phyloP scores from a whole-genome alignment of 2,113 vertebrate species.

The Axis porcinus region DNA sequence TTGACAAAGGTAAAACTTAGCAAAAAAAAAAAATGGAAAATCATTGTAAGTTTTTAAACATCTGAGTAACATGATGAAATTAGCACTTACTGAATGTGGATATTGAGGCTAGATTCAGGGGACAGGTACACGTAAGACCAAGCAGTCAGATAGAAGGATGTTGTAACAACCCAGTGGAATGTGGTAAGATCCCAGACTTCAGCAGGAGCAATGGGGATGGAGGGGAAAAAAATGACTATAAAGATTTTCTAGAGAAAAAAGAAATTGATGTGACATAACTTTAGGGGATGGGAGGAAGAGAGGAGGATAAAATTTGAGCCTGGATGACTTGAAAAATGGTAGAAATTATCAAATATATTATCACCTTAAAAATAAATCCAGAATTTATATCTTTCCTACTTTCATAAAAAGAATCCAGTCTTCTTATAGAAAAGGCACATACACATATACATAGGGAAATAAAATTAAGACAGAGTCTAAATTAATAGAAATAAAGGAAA shows the following conservation, averaged over 20 bases:
- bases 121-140: not conserved
- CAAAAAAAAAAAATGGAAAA: not conserved
- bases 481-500: not conserved
- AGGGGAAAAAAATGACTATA: fast-evolving
- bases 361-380: not conserved
- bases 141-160: not conserved
- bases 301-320: not conserved
- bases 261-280: not conserved
- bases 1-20: not conserved
- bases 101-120: not conserved
- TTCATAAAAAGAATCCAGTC: not conserved
- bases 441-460: not conserved
- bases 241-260: not conserved
- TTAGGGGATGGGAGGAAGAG: not conserved
- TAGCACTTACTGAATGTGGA: not conserved
- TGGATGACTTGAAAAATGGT: not conserved
- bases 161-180: not conserved
- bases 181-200: not conserved
- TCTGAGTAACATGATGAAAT: not conserved
- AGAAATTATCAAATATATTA: not conserved
- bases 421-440: not conserved
- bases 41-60: not conserved
- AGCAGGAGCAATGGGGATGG: not conserved
- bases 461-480: not conserved
- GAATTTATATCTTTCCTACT: not conserved